phyloP scores from a whole-genome alignment of 2,888 invertebrate genomes.

The Orgyia antiqua region DNA sequence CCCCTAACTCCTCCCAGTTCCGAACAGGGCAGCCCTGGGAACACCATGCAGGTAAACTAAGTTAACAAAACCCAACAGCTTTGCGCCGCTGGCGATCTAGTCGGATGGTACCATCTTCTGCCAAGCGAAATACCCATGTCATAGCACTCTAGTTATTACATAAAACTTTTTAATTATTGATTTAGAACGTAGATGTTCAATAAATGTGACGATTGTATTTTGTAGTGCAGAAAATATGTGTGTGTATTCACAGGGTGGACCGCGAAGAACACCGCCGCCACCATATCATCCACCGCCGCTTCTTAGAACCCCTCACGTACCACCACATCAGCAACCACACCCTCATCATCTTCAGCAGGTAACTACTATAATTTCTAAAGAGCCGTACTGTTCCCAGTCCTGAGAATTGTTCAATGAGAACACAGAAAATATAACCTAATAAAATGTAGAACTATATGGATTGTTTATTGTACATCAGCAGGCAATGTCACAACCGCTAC shows the following conservation, averaged over 20 bases:
- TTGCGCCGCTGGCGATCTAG: slow-evolving; percentile 47
- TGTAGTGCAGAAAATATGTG: slow-evolving; percentile 28
- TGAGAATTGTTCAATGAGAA: too few relatives aligned
- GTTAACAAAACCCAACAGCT: slow-evolving; percentile 19
- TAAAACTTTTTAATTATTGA: too few relatives aligned
- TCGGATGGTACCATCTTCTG: slow-evolving; percentile 60
- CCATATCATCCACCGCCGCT: slow-evolving; percentile 83
- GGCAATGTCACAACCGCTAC: slow-evolving; percentile 45
- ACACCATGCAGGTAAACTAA: slow-evolving; percentile 77
- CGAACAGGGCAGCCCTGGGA: slow-evolving; percentile 90
- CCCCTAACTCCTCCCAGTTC: slow-evolving; percentile 93
- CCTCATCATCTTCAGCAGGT: slow-evolving; percentile 55
- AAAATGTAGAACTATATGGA: too few relatives aligned
- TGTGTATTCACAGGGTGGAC: slow-evolving; percentile 72
- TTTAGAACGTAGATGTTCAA: neutral
- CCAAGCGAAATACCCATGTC: slow-evolving; percentile 43
- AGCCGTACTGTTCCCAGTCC: too few relatives aligned
- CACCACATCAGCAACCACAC: slow-evolving; percentile 42
- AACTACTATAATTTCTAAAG: slow-evolving; percentile 7
- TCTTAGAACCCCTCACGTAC: slow-evolving; percentile 49
- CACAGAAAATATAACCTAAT: too few relatives aligned
- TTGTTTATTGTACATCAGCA: slow-evolving; percentile 17
- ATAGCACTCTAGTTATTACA: too few relatives aligned
- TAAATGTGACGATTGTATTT: slow-evolving; percentile 4
- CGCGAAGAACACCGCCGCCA: slow-evolving; percentile 85